A percentile compares a stretch with the other conserved stretches of the same genome.
phyloP scores from a whole-genome alignment of 2,888 invertebrate genomes.

The Synanthedon formicaeformis region DNA sequence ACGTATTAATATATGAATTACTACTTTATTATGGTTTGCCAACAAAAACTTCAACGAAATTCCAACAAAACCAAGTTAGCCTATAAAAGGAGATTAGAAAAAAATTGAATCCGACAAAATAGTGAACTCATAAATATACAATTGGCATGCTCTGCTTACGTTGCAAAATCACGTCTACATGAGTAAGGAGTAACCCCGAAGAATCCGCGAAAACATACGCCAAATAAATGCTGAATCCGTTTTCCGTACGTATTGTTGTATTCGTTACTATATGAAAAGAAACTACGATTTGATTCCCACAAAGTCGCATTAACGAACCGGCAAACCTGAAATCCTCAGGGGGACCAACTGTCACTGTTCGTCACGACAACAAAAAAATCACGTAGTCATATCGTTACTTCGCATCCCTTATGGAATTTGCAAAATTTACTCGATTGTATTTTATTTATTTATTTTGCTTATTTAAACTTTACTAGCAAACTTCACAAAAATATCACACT shows the following conservation, averaged over 20 bases:
- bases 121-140: constrained; percentile 67
- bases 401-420: constrained; percentile 15
- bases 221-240: constrained; percentile 37
- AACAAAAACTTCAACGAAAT: not conserved
- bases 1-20: too few species aligned
- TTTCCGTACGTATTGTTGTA: constrained; percentile 63
- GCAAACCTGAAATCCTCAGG: constrained; percentile 40
- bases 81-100: constrained; percentile 23
- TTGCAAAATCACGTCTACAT: constrained; percentile 52
- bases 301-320: constrained; percentile 61
- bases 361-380: constrained; percentile 22
- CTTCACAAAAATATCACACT: too few species aligned
- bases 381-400: constrained; percentile 14
- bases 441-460: too few species aligned
- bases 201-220: constrained; percentile 43
- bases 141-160: constrained; percentile 52
- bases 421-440: not conserved
- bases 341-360: constrained; percentile 42
- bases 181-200: constrained; percentile 35
- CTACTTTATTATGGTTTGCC: too few species aligned
- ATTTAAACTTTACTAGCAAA: too few species aligned
- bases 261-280: constrained; percentile 56
- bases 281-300: constrained; percentile 59
- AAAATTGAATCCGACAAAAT: constrained; percentile 37
- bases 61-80: constrained; percentile 18